Evolutionary conservation across 2,113 vertebrate genomes (phyloP).

Genomic region (Asarcornis scutulata): DNA sequence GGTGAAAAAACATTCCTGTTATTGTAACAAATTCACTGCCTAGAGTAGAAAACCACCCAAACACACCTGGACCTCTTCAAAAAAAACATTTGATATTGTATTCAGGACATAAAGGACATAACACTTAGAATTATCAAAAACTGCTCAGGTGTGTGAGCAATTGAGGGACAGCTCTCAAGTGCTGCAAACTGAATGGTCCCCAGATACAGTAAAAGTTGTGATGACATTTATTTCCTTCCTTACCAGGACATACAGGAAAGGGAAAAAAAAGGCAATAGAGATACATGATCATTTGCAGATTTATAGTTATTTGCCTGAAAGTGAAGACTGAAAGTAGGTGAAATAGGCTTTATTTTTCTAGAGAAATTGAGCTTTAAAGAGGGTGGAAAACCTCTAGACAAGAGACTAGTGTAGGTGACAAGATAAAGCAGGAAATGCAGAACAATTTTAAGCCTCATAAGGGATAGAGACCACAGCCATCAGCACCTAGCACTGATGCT

Average conservation of each 20-base stretch:
- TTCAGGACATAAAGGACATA: constrained; percentile 55
- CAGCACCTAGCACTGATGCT: background rate
- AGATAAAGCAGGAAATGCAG: background rate
- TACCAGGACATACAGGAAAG: background rate
- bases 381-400: accelerated
- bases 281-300: background rate
- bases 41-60: constrained; percentile 24
- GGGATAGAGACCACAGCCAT: background rate
- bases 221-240: background rate
- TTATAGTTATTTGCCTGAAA: background rate
- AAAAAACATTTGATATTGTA: constrained; percentile 62
- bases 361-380: background rate
- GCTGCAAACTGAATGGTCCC: background rate
- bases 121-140: constrained; percentile 53
- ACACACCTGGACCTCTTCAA: constrained; percentile 65
- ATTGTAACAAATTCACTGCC: constrained; percentile 66
- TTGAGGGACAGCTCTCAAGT: background rate
- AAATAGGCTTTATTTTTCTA: background rate
- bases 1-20: constrained; percentile 73
- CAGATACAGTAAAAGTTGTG: background rate
- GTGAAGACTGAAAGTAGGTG: background rate
- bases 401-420: background rate
- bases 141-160: background rate
- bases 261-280: background rate
- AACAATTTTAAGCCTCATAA: background rate